phyloP scores from a whole-genome alignment of 2,888 invertebrate species.

The Spisula solida region DNA sequence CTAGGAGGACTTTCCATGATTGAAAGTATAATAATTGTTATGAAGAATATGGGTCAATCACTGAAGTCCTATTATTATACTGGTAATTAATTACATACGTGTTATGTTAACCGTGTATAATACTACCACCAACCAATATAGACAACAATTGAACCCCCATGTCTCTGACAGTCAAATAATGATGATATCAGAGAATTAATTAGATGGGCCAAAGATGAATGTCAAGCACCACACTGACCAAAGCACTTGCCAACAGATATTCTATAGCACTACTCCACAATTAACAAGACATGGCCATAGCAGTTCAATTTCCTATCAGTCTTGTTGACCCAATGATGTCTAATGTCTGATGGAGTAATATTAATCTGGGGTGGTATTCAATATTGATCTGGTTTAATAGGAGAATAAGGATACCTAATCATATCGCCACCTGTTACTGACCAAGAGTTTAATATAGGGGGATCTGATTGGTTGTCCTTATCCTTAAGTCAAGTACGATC shows the following conservation, averaged over 20 bases:
- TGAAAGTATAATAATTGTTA: too few relatives aligned
- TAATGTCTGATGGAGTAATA: not conserved
- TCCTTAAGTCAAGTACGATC: too few relatives aligned
- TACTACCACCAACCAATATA: not conserved
- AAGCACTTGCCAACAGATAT: not conserved
- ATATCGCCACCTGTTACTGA: too few relatives aligned
- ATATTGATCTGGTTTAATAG: too few relatives aligned
- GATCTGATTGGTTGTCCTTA: too few relatives aligned
- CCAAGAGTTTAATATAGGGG: too few relatives aligned
- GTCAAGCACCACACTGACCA: not conserved
- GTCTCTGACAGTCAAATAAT: constrained; percentile 3
- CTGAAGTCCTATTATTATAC: not conserved
- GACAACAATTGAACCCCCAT: not conserved
- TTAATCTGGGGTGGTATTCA: too few relatives aligned
- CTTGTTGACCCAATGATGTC: not conserved
- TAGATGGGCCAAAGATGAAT: not conserved
- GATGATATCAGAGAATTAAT: not conserved
- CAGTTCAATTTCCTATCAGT: not conserved
- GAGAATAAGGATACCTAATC: too few relatives aligned
- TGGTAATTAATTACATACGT: not conserved
- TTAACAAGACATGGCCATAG: not conserved
- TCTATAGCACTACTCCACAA: not conserved
- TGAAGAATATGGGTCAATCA: too few relatives aligned
- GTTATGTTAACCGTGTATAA: not conserved
- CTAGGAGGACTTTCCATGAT: too few relatives aligned